Evolutionary conservation across 2,888 invertebrate genomes (phyloP), one percentile per base, ranked within the genome.

Genomic region (Proisotoma minuta): DNA sequence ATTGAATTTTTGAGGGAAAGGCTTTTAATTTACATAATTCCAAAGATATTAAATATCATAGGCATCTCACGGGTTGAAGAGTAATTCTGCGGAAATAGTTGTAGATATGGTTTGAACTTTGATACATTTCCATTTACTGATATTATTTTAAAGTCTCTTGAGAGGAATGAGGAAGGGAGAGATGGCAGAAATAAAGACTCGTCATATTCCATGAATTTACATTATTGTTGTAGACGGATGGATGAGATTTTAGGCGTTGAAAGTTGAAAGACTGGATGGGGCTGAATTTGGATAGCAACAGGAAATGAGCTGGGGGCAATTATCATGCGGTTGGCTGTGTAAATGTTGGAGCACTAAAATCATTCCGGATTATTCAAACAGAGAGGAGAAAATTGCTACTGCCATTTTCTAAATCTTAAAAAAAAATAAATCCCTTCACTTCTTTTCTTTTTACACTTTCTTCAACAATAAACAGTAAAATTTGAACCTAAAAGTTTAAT

Each of bases 291-390:
- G 43, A 43, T 43, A 43, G 43, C 43, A 43, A 43, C 43, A 43
- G 43, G 43, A 43, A 43, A 43, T 43, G 43, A 43, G 43, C 43
- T 43, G 43, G 43, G 43, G 43, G 43, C 43, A 43, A 43, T 43
- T 43, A 43, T n/a, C 20, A 15, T 43, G 18, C 43, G 20, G 15
- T n/a, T 8, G 15, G 34, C 43, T 43, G 18, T 18, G 43, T 20
- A 15, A 43, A 20, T 43, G 43, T n/a, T n/a, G n/a, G n/a, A n/a
- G n/a, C n/a, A n/a, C n/a, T n/a, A n/a, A n/a, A n/a, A n/a, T n/a
- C n/a, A n/a, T n/a, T n/a, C n/a, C n/a, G n/a, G n/a, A n/a, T n/a
- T n/a, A n/a, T n/a, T n/a, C n/a, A n/a, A n/a, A n/a, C n/a, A n/a
- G n/a, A n/a, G 43, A 43, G 18, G 43, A 20, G 43, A 43, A 43